These are phyloP conservation scores for Trogon surrucura DNA, from an alignment of 2,113 vertebrate genomes.

Conservation along the genomic window DNA sequence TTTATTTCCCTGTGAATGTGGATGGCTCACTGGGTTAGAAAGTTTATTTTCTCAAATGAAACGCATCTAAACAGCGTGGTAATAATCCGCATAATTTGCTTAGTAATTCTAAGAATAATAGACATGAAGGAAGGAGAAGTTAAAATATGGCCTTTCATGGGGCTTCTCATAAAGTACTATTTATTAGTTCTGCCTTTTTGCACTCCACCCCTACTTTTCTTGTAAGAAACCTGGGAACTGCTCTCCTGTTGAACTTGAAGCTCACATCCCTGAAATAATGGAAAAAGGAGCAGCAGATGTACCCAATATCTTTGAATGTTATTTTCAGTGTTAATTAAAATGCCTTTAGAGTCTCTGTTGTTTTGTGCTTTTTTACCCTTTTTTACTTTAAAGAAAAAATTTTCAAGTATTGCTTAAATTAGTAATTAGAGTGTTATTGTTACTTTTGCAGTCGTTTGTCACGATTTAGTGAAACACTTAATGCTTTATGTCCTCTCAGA, in stretches of 20 bases:
- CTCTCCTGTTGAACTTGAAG: background rate
- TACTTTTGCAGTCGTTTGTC: background rate
- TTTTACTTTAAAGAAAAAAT: background rate
- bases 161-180: background rate
- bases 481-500: fast-evolving
- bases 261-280: background rate
- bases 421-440: too few species aligned
- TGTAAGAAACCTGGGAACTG: background rate
- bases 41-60: background rate
- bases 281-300: background rate
- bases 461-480: background rate
- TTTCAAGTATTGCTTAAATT: background rate
- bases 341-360: background rate
- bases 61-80: background rate
- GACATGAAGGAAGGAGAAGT: background rate
- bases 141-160: background rate
- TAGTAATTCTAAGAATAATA: background rate
- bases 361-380: fast-evolving
- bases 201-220: fast-evolving
- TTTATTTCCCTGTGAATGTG: background rate
- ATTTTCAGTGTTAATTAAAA: background rate
- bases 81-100: background rate
- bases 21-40: background rate
- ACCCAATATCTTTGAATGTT: background rate
- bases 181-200: background rate